Evolutionary conservation across 2,888 invertebrate genomes (phyloP), one percentile per base, ranked within the genome.

Genomic region (Acleris emargana): DNA sequence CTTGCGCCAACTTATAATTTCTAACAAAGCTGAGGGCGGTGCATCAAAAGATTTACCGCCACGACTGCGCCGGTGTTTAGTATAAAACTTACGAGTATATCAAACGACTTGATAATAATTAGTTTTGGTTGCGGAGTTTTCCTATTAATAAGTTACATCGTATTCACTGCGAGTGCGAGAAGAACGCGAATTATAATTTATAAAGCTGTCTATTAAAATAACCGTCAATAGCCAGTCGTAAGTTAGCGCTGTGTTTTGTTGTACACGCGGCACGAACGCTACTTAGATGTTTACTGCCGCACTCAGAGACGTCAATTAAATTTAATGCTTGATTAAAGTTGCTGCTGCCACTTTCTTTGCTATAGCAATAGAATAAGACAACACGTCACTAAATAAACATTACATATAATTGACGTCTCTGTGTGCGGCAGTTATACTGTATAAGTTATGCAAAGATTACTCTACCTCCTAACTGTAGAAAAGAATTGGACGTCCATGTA

Each of bases 151-250:
- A 45, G 55, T 54, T 42, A 64, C 55, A 55, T 45, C 60, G 25
- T 28, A 50, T 25, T 28, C 43, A 20, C 58, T 52, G 49, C 64
- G 60, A 49, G 49, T 45, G 55, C 60, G 51, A 43, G 66, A 28
- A 61, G 55, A 51, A 57, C 43, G 59, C 32, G 61, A 60, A 61
- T 61, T 66, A 66, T 66, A 60, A 60, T 57, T 61, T 66, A 66
- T 66, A 60, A 61, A 60, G 64, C 55, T 66, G 66, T 66, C 57
- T 66, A 66, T 66, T 57, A 60, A 66, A 66, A 52, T 66, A 66
- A 61, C 60, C 52, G 66, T 61, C 61, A 61, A 66, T 57, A 45
- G 61, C 52, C 66, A 45, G 45, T 66, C 66, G 57, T 57, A 61
- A 61, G 66, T 61, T 61, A 66, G 55, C 57, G 45, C 61, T 51